Evolutionary conservation across 2,113 vertebrate species (phyloP), one percentile per base, ranked within the genome.

Genomic region (Scortum barcoo): DNA sequence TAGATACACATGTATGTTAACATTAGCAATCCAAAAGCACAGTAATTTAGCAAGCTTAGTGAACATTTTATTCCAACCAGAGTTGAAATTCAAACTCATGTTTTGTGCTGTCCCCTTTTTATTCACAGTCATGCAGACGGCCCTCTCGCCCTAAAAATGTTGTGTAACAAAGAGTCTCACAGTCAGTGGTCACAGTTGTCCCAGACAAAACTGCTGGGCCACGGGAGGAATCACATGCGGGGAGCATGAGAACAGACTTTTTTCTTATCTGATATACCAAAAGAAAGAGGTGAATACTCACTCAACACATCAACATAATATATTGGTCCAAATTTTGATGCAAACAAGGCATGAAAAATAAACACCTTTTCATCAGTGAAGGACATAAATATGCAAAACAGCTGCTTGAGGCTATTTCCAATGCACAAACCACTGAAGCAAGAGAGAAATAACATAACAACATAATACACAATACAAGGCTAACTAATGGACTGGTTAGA

Each of bases 371-470:
- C 8, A 68, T 5, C 2, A 30, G 30, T 30, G 7, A 73, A 58
- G 6, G 42, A 56, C 22, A 28, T 6, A 60, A 54, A 60, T 3
- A 1, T 1, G 42, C 26, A 61, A 16, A 62, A 17, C 14, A 12
- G 20, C 17, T 73, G 16, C 19, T 33, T 1, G 3, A 71, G 50
- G 60, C 28, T 9, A 14, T 58, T 42, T 33, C 16, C 0, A 58
- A 14, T 17, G 4, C 42, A 10, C 10, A 75, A 36, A 69, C 14
- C 10, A 33, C 12, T 57, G 38, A 69, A 56, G 33, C 24, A 73
- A 57, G 33, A 24, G 42, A 56, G 62, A 74, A 46, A 73, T 51
- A 84, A 68, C 62, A 72, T 48, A 60, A 69, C 44, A 56, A 19
- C 17, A 16, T 33, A 17, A 63, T 54, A 19, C 28, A 63, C 40